phyloP scores from a whole-genome alignment of 2,888 invertebrate genomes.

The Halictus quadricinctus region DNA sequence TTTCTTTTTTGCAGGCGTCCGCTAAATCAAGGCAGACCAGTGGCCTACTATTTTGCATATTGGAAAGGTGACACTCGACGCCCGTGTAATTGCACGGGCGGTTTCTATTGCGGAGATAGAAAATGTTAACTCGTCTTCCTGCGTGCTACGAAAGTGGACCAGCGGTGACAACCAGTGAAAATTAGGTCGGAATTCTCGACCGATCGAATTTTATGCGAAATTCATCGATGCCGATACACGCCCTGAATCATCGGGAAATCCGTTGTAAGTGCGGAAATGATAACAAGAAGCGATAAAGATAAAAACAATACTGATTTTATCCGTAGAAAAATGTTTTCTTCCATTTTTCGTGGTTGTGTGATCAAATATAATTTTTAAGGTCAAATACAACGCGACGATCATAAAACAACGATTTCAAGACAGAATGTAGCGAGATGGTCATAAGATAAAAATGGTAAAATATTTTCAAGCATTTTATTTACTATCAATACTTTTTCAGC shows the following conservation, averaged over 20 bases:
- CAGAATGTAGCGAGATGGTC: no score
- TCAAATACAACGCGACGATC: no score
- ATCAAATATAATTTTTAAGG: no score
- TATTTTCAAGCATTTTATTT: no score
- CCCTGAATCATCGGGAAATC: not conserved
- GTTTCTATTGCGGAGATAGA: conserved; percentile 1
- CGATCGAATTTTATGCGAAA: not conserved
- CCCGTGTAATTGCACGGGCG: conserved; percentile 17
- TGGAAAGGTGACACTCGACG: conserved; percentile 17
- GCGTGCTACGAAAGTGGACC: conserved; percentile 36
- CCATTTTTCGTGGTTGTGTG: no score
- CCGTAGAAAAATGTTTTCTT: no score
- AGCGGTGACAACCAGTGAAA: not conserved
- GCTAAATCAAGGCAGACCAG: conserved; percentile 20
- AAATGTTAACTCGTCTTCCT: conserved; percentile 13
- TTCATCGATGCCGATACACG: not conserved
- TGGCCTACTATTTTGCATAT: conserved; percentile 37
- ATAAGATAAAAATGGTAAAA: no score
- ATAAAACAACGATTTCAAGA: no score
- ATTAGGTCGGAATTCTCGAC: not conserved
- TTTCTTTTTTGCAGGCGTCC: not conserved
- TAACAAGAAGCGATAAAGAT: no score
- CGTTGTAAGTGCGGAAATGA: no score
- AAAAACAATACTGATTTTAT: no score
- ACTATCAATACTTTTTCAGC: no score